Evolutionary conservation across 2,888 invertebrate species (phyloP).

Genomic region (Pyrocoelia pectoralis): DNA sequence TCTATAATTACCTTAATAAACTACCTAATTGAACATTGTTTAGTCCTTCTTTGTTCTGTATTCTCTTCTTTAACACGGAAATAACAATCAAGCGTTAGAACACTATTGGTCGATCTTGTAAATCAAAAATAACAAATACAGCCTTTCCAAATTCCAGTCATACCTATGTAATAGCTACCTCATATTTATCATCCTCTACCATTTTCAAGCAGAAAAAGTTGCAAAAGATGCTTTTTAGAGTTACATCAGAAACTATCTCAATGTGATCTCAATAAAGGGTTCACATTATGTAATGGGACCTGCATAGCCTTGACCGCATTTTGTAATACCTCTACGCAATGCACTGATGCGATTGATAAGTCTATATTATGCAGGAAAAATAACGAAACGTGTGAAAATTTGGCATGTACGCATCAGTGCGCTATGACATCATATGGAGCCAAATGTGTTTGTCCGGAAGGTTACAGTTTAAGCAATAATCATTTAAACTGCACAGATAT

Average conservation of each 20-base stretch:
- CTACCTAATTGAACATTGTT: too few species aligned
- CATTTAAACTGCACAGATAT: conserved; percentile 65
- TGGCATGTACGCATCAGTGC: conserved; percentile 59
- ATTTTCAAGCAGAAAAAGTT: too few species aligned
- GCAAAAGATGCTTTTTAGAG: neutral
- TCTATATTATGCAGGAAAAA: conserved; percentile 53
- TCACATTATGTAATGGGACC: conserved; percentile 65
- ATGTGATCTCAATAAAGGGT: conserved; percentile 61
- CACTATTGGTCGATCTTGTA: too few species aligned
- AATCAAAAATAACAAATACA: too few species aligned
- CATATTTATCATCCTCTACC: too few species aligned
- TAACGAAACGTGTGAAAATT: conserved; percentile 47
- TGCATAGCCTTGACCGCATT: conserved; percentile 64
- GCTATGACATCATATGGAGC: conserved; percentile 60
- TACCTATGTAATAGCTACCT: too few species aligned
- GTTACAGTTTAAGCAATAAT: conserved; percentile 54
- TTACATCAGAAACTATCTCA: conserved; percentile 38
- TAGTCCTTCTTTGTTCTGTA: too few species aligned
- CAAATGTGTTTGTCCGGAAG: conserved; percentile 67
- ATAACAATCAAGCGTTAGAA: too few species aligned
- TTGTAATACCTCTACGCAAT: conserved; percentile 66
- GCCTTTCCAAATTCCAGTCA: too few species aligned
- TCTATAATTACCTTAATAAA: too few species aligned
- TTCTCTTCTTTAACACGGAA: too few species aligned
- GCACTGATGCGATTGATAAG: conserved; percentile 72